Conservation (phyloP, 1,140 invertebrate genomes). For the Nephila pilipes region DNA sequence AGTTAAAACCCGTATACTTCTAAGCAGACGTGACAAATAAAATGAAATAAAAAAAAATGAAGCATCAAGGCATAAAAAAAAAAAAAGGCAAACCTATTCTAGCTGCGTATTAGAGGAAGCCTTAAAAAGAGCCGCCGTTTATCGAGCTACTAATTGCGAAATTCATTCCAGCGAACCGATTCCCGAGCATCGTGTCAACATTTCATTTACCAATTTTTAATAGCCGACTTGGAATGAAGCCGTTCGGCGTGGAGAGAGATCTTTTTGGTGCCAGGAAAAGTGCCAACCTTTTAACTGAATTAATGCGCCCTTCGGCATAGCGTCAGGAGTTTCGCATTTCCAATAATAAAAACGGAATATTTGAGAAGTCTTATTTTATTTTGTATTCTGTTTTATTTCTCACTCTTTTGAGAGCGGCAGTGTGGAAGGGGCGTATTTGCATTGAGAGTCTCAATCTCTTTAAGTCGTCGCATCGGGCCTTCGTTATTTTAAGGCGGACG, state of each 20-base stretch:
- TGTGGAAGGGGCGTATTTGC: slow-evolving; percentile 57
- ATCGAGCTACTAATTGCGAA: slow-evolving; percentile 56
- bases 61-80: neutral
- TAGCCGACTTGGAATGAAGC: slow-evolving; percentile 31
- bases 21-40: neutral
- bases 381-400: slow-evolving; percentile 47
- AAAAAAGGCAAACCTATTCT: neutral
- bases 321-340: slow-evolving; percentile 31
- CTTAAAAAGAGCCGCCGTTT: slow-evolving; percentile 30
- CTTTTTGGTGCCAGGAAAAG: slow-evolving; percentile 3
- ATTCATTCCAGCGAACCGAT: slow-evolving; percentile 48
- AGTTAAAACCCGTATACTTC: neutral
- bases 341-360: slow-evolving; percentile 77
- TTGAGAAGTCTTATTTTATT: slow-evolving; percentile 66
- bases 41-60: neutral
- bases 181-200: slow-evolving; percentile 69
- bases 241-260: neutral
- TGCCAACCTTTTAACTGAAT: slow-evolving; percentile 75
- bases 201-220: slow-evolving; percentile 74
- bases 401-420: neutral
- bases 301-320: slow-evolving; percentile 45
- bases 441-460: slow-evolving; percentile 74
- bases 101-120: neutral
- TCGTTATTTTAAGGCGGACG: slow-evolving; percentile 68
- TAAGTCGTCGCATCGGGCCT: slow-evolving; percentile 67